Base-by-base conservation (phyloP, 2,113 vertebrate genomes). In the Chionomys nivalis region DNA sequence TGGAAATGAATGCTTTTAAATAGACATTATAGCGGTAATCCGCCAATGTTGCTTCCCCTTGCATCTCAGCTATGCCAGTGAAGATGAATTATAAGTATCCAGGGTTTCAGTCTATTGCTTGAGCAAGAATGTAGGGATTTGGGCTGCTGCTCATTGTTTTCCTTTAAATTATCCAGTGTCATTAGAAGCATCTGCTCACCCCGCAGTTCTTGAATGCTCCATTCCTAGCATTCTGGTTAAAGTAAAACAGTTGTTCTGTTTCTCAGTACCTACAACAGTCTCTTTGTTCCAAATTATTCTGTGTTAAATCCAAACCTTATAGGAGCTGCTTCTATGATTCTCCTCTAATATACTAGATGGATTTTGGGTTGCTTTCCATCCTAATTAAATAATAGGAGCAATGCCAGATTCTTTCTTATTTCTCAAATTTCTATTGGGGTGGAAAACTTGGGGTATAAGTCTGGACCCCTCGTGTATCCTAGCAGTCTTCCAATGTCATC, bases 171-270 rank as follows among this genome's bases (percentile, higher is more conserved):
- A 70, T 31, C 39, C 33, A 61, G 55, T 44, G 47, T 76, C 11
- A 28, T 83, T 47, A 52, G 78, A 94, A 83, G 78, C 65, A 79
- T 93, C 79, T 92, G 79, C 24, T 96, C 61, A 44, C n/a, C 52
- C n/a, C 76, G 26, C 17, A 78, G 68, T 70, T 81, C 58, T 61
- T 77, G 88, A 79, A 65, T 1, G 39, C 9, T 23, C 44, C 31
- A 24, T 83, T 76, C 49, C 44, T 61, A 24, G 12, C 65, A 31
- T 28, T 31, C 42, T 55, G 36, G 58, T 88, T 65, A 5, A 14
- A 13, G 44, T 24, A 28, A 79, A 12, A 31, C 4, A 68, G 83
- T 42, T 42, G n/a, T 70, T 95, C 42, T 12, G 14, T 33, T 83
- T 93, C 85, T 63, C 65, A 33, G 2, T 26, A 68, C 7, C 26